Evolutionary conservation across 2,888 invertebrate genomes (phyloP).

Genomic region (Morpho deidamia): DNA sequence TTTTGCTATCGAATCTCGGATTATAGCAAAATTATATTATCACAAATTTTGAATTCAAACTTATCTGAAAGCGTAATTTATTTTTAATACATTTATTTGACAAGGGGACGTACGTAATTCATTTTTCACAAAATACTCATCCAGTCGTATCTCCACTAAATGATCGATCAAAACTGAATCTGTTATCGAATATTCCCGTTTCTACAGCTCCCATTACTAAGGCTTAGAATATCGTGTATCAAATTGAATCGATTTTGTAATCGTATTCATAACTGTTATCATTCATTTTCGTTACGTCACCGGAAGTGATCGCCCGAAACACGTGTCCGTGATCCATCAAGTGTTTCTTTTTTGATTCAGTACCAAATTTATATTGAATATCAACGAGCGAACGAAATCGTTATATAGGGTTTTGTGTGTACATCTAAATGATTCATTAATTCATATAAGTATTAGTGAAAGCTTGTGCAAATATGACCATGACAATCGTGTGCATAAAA

Average conservation of each 20-base stretch:
- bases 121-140: conserved; percentile 3
- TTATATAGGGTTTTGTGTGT: no score
- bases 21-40: no score
- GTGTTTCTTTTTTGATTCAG: conserved; percentile 10
- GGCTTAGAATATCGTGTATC: conserved; percentile 21
- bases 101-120: background rate
- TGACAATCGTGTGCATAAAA: no score
- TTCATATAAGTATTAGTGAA: no score
- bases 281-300: conserved; percentile 40
- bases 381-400: no score
- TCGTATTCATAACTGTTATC: conserved; percentile 37
- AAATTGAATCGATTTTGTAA: conserved; percentile 25
- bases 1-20: no score
- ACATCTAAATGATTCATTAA: no score
- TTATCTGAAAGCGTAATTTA: no score
- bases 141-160: conserved; percentile 5
- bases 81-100: background rate
- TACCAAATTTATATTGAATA: background rate
- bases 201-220: conserved; percentile 19
- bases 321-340: conserved; percentile 66
- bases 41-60: no score
- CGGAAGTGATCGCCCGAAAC: conserved; percentile 52
- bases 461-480: no score
- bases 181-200: conserved; percentile 3
- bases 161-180: conserved; percentile 24